phyloP scores from a whole-genome alignment of 1,140 invertebrate genomes.

The Drosophila ercepeae region DNA sequence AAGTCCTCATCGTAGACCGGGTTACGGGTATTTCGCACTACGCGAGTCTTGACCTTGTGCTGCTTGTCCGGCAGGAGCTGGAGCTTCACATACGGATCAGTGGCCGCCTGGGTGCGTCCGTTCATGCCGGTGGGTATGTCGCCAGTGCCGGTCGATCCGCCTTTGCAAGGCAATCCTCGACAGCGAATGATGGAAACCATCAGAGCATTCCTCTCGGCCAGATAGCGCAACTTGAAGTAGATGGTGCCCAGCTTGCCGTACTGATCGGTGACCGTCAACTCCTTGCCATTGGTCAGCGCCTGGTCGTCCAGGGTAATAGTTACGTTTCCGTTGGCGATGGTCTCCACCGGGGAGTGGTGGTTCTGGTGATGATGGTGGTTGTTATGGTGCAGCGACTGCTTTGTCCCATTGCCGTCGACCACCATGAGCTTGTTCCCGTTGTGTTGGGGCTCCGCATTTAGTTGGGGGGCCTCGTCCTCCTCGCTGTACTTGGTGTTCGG shows the following conservation, averaged over 20 bases:
- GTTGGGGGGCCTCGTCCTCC: constrained; percentile 66
- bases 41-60: constrained; percentile 97
- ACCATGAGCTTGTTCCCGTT: constrained; percentile 54
- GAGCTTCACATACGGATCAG: constrained; percentile 97
- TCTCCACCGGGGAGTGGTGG: constrained; percentile 80
- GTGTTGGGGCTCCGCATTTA: constrained; percentile 39
- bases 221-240: constrained; percentile 94
- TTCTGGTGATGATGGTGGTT: constrained; percentile 31
- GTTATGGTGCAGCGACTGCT: constrained; percentile 33
- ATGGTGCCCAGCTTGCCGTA: constrained; percentile 91
- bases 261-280: constrained; percentile 83
- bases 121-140: constrained; percentile 81
- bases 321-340: constrained; percentile 68
- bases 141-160: constrained; percentile 84
- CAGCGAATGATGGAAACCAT: constrained; percentile 96
- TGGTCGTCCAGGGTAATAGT: constrained; percentile 83
- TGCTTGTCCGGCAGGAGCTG: constrained; percentile 97
- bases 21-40: constrained; percentile 95
- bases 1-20: constrained; percentile 98
- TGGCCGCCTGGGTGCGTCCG: constrained; percentile 85
- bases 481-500: constrained; percentile 74
- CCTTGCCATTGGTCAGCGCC: constrained; percentile 70
- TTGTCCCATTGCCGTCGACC: constrained; percentile 39
- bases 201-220: constrained; percentile 94
- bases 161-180: constrained; percentile 91